phyloP scores from a whole-genome alignment of 2,113 vertebrate genomes.

The Oncorhynchus nerka region DNA sequence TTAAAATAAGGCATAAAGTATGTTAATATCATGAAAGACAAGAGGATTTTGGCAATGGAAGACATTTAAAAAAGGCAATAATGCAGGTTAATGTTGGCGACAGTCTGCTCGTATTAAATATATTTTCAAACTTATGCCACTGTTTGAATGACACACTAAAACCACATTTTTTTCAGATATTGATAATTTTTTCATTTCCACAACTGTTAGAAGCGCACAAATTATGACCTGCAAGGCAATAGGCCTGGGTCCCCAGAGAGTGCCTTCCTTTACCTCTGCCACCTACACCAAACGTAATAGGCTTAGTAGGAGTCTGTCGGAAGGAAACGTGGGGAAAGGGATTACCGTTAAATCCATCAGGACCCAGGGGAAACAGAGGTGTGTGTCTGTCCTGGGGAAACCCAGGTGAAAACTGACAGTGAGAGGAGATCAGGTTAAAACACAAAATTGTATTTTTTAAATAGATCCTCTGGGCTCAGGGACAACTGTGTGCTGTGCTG shows the following conservation, averaged over 20 bases:
- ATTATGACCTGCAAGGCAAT: conserved; percentile 59
- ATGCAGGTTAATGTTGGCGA: conserved; percentile 17
- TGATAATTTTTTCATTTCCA: conserved; percentile 26
- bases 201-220: conserved; percentile 33
- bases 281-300: conserved; percentile 61
- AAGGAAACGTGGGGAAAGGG: conserved; percentile 62
- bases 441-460: conserved; percentile 48
- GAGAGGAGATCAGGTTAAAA: conserved; percentile 60
- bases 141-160: conserved; percentile 10
- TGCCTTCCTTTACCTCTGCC: conserved; percentile 25
- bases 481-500: conserved; percentile 31
- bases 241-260: conserved; percentile 29
- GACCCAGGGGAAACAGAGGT: conserved; percentile 27
- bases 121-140: not conserved
- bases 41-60: conserved; percentile 14
- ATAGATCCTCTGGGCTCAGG: conserved; percentile 46
- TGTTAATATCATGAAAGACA: conserved; percentile 23
- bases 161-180: conserved; percentile 18
- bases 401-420: conserved; percentile 40
- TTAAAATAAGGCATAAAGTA: conserved; percentile 48
- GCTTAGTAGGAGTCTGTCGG: conserved; percentile 63
- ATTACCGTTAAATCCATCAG: conserved; percentile 56
- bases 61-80: conserved; percentile 16
- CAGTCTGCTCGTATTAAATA: conserved; percentile 6
- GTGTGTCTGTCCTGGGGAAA: not conserved